Percentiles rank a stretch among this genome's conserved stretches.
Evolutionary conservation across 2,113 vertebrate species (phyloP).

Genomic region (Saccopteryx leptura): DNA sequence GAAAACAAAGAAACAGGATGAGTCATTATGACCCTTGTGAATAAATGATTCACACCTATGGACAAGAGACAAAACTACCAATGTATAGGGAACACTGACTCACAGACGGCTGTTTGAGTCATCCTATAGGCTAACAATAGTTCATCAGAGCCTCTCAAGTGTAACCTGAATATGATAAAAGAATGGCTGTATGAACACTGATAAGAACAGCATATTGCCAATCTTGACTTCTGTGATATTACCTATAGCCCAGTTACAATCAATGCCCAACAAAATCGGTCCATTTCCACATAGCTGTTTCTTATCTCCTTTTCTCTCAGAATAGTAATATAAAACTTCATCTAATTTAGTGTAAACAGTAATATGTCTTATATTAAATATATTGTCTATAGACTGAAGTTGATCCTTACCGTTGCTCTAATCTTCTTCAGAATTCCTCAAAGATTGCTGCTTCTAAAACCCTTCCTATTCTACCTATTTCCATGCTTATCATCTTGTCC

Average conservation of each 20-base stretch:
- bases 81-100: not conserved
- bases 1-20: not conserved
- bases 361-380: not conserved
- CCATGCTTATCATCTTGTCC: not conserved
- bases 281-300: not conserved
- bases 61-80: not conserved
- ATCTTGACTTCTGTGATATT: not conserved
- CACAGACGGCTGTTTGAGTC: not conserved
- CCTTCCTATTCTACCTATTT: not conserved
- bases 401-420: not conserved
- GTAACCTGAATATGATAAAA: not conserved
- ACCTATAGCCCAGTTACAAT: not conserved
- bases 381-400: not conserved
- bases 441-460: not conserved
- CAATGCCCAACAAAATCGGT: not conserved
- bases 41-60: not conserved
- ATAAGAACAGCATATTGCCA: not conserved
- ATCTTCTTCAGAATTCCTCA: constrained; percentile 17
- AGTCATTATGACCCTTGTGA: not conserved
- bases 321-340: constrained; percentile 17
- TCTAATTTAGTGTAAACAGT: no score
- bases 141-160: not conserved
- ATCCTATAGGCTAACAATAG: not conserved
- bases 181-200: not conserved
- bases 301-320: not conserved